Evolutionary conservation across 2,113 vertebrate genomes (phyloP).

Genomic region (Bubo scandiacus): DNA sequence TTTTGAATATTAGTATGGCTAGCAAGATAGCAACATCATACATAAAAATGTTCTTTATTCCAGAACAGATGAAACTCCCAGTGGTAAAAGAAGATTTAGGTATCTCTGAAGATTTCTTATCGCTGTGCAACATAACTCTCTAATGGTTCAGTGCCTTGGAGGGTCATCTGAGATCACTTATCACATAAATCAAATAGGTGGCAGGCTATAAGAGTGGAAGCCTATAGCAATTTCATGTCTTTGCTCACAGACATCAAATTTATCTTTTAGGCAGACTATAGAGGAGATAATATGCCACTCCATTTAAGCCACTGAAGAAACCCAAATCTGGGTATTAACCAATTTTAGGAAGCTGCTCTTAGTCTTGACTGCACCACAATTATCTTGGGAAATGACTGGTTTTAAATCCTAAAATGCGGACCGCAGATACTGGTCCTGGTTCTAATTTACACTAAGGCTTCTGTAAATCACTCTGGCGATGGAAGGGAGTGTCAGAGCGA

Average conservation of each 20-base stretch:
- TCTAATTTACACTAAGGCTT: conserved; percentile 2
- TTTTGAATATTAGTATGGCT: conserved; percentile 69
- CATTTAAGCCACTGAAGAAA: conserved; percentile 45
- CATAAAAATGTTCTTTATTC: conserved; percentile 65
- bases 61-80: conserved; percentile 58
- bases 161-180: conserved; percentile 69
- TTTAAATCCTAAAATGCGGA: conserved; percentile 17
- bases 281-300: conserved; percentile 53
- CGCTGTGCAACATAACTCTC: conserved; percentile 65
- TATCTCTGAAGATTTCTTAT: conserved; percentile 76
- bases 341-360: conserved; percentile 27
- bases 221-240: conserved; percentile 61
- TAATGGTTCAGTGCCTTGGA: conserved; percentile 70
- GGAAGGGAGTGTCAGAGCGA: neutral
- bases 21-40: conserved; percentile 68
- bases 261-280: conserved; percentile 61
- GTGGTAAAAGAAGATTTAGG: conserved; percentile 70
- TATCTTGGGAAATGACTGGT: conserved; percentile 19
- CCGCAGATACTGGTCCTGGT: neutral
- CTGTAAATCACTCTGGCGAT: conserved; percentile 11
- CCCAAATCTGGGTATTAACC: conserved; percentile 50
- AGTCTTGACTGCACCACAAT: conserved; percentile 29
- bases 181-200: conserved; percentile 71
- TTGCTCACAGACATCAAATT: conserved; percentile 61
- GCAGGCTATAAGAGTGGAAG: conserved; percentile 56